Conservation (phyloP, 2,888 invertebrate species). For the Dascillus cervinus region DNA sequence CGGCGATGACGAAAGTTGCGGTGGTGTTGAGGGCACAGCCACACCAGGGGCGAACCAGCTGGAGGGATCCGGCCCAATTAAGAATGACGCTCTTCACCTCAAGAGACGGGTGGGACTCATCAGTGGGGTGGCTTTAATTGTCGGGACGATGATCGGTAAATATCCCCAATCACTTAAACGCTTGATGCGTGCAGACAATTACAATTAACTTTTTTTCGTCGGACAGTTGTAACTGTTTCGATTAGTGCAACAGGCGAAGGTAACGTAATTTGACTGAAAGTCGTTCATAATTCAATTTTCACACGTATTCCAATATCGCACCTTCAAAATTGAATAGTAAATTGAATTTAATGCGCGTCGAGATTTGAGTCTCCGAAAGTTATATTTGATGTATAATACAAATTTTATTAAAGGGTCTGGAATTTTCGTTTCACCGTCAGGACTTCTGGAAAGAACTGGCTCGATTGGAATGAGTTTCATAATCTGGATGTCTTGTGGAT, state of each 20-base stretch:
- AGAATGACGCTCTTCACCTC: slow-evolving; percentile 97
- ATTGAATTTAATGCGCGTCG: too few relatives aligned
- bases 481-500: slow-evolving; percentile 90
- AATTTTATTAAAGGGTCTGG: slow-evolving; percentile 73
- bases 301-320: too few relatives aligned
- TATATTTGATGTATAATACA: slow-evolving; percentile 1
- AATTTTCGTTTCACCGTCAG: slow-evolving; percentile 97
- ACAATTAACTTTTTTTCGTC: too few relatives aligned
- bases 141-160: slow-evolving; percentile 95
- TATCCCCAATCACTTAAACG: slow-evolving; percentile 13
- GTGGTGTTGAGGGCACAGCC: slow-evolving; percentile 46
- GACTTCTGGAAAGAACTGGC: slow-evolving; percentile 83
- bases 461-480: slow-evolving; percentile 93
- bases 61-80: slow-evolving; percentile 86
- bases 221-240: too few relatives aligned
- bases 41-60: slow-evolving; percentile 54
- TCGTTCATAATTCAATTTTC: too few relatives aligned
- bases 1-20: slow-evolving; percentile 39
- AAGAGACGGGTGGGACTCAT: slow-evolving; percentile 98
- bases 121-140: slow-evolving; percentile 98
- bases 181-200: too few relatives aligned
- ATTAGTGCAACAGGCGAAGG: too few relatives aligned
- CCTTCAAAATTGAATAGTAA: too few relatives aligned
- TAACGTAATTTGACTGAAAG: too few relatives aligned
- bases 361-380: too few relatives aligned